phyloP scores from a whole-genome alignment of 2,797 vertebrate species.

The Astyanax mexicanus region DNA sequence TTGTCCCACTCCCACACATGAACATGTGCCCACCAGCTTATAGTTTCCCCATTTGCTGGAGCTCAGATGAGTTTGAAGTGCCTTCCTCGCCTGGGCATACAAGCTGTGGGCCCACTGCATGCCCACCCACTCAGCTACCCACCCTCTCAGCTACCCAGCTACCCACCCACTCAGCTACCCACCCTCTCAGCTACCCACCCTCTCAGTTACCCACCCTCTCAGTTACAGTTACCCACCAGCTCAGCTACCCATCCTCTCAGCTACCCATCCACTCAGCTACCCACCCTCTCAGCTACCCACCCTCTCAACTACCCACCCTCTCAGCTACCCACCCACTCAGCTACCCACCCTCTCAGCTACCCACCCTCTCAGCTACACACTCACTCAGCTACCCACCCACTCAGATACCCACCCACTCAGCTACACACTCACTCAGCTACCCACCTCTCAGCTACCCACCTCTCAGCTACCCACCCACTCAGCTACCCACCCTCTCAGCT shows the following conservation, averaged over 20 bases:
- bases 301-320: neutral
- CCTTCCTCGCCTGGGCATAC: conserved; percentile 15
- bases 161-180: too few species aligned
- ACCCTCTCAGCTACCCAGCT: neutral
- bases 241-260: neutral
- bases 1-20: neutral
- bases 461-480: neutral
- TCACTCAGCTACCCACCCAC: neutral
- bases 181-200: neutral
- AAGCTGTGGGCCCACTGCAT: neutral
- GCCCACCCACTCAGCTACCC: neutral
- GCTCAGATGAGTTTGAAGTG: conserved; percentile 12
- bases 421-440: neutral
- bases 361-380: neutral
- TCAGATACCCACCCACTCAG: neutral
- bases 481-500: neutral
- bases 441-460: too few species aligned
- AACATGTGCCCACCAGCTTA: neutral
- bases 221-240: too few species aligned
- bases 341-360: neutral
- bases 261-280: too few species aligned
- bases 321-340: neutral
- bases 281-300: neutral
- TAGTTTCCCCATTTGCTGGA: conserved; percentile 12
- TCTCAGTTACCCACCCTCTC: neutral